Percentiles rank a stretch among this genome's conserved stretches.
Evolutionary conservation across 23 tunicate species (phyloP).

Genomic region (Halocynthia aurantium): DNA sequence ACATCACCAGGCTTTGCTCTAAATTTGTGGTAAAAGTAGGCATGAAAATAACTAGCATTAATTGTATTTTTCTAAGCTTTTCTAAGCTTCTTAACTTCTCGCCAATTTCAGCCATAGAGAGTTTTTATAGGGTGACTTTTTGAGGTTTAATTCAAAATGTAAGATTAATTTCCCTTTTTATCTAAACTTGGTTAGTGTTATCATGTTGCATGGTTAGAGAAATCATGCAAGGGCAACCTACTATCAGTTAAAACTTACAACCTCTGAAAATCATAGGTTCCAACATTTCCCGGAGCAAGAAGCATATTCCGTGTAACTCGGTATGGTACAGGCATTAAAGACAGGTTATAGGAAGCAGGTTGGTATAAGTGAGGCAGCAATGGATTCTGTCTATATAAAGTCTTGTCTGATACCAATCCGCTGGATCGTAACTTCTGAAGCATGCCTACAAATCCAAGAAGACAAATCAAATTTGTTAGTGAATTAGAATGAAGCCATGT

Average conservation of each 20-base stretch:
- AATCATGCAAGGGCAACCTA: background rate
- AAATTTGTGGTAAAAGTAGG: background rate
- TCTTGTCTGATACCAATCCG: slow-evolving; percentile 70
- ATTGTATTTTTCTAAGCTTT: no score
- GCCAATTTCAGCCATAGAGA: no score
- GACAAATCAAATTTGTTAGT: background rate
- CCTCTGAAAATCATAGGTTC: slow-evolving; percentile 78
- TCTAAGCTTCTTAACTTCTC: no score
- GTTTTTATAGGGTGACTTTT: background rate
- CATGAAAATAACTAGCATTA: background rate
- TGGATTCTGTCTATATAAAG: slow-evolving; percentile 63
- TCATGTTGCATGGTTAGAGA: background rate
- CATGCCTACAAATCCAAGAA: slow-evolving; percentile 48
- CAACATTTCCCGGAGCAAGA: slow-evolving; percentile 67
- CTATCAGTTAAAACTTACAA: background rate
- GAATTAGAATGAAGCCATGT: no score
- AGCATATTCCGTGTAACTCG: slow-evolving; percentile 80
- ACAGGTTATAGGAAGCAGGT: slow-evolving; percentile 58
- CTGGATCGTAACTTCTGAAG: slow-evolving; percentile 59
- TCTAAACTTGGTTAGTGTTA: no score
- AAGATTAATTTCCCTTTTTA: no score
- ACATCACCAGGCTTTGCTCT: background rate
- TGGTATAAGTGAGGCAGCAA: slow-evolving; percentile 67
- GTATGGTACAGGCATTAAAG: slow-evolving; percentile 72
- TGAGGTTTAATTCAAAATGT: background rate